These are phyloP conservation scores for Protobothrops flavoviridis DNA, from an alignment of 2,113 vertebrate genomes.

Conservation along the genomic window DNA sequence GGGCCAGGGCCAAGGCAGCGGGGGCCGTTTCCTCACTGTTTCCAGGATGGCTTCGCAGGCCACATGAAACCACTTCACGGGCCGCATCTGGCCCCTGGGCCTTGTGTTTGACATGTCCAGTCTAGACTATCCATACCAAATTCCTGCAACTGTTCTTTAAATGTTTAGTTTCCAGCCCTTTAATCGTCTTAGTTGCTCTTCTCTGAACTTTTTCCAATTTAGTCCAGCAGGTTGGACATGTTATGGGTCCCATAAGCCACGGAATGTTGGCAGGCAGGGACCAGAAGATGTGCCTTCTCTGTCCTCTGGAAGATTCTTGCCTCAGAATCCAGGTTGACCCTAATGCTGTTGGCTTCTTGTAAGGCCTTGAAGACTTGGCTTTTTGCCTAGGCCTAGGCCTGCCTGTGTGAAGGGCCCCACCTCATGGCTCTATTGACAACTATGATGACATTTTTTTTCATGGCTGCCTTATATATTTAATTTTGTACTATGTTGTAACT, in stretches of 20 bases:
- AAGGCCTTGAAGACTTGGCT: not conserved
- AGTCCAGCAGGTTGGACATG: not conserved
- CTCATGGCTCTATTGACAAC: not conserved
- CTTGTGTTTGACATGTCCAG: too few relatives aligned
- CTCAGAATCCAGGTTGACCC: not conserved
- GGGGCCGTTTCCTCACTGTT: too few relatives aligned
- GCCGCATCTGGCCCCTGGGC: too few relatives aligned
- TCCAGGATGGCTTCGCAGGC: too few relatives aligned
- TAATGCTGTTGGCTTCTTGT: not conserved
- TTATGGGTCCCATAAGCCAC: not conserved
- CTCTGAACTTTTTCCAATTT: not conserved
- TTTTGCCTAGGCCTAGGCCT: not conserved
- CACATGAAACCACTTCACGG: too few relatives aligned
- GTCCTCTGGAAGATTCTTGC: not conserved
- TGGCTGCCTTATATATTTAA: not conserved
- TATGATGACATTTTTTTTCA: not conserved
- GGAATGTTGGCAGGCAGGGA: not conserved
- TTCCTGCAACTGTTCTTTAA: too few relatives aligned
- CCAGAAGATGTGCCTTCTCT: not conserved
- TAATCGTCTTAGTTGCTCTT: too few relatives aligned
- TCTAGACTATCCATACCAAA: too few relatives aligned
- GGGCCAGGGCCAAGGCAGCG: too few relatives aligned
- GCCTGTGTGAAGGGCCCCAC: not conserved
- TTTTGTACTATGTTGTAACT: not conserved
- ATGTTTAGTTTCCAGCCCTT: too few relatives aligned